phyloP scores from a whole-genome alignment of 2,888 invertebrate genomes.

The Sympetrum striolatum region DNA sequence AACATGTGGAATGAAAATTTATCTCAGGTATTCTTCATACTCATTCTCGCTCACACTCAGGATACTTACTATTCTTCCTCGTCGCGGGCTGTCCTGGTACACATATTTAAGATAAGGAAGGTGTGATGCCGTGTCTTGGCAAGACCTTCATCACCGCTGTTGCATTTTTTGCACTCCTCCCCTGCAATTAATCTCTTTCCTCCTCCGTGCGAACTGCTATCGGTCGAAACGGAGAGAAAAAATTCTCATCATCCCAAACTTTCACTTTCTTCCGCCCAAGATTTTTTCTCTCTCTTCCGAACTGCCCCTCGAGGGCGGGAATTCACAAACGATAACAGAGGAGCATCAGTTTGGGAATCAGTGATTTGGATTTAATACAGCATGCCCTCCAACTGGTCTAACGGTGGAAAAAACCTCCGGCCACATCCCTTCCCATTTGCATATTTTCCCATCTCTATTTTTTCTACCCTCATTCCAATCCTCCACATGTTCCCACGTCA shows the following conservation, averaged over 20 bases:
- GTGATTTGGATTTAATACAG: background rate
- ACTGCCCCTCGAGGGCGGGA: background rate
- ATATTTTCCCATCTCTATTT: background rate
- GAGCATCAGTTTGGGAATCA: background rate
- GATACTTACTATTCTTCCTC: too few relatives aligned
- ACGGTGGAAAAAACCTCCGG: background rate
- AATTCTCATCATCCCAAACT: background rate
- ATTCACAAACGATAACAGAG: slow-evolving; percentile 31
- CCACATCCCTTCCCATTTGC: background rate
- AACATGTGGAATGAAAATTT: too few relatives aligned
- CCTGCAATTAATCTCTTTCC: background rate
- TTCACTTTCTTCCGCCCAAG: background rate
- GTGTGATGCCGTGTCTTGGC: background rate
- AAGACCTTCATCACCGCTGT: background rate
- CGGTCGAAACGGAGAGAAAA: background rate
- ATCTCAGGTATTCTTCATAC: too few relatives aligned
- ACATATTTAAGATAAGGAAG: background rate
- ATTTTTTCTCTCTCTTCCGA: background rate
- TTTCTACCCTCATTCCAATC: background rate
- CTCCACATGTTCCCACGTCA: background rate
- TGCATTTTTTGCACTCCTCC: background rate
- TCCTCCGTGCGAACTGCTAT: background rate
- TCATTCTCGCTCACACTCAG: too few relatives aligned
- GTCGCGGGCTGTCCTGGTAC: too few relatives aligned
- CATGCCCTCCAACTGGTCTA: background rate